These are phyloP conservation scores for Lochmaea capreae DNA, from an alignment of 2,888 invertebrate species.

Conservation along the genomic window DNA sequence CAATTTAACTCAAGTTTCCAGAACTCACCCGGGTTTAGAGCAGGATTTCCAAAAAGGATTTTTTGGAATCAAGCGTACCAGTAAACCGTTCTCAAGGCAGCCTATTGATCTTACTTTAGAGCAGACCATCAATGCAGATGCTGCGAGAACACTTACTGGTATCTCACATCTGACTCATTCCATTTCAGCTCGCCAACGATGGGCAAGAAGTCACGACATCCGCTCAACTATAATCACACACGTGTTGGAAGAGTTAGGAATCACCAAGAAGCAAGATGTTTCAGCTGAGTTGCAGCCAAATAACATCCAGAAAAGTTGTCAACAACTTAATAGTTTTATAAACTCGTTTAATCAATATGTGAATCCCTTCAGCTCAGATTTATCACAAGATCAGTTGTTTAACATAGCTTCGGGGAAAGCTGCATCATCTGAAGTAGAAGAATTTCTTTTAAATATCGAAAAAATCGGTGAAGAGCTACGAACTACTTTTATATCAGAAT, in stretches of 20 bases:
- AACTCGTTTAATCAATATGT: background rate
- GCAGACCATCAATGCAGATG: too few species aligned
- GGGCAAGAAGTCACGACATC: too few species aligned
- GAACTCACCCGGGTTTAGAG: too few species aligned
- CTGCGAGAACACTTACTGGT: background rate
- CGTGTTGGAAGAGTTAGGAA: too few species aligned
- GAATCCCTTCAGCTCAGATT: background rate
- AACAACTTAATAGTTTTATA: background rate
- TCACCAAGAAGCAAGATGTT: too few species aligned
- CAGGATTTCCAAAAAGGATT: too few species aligned
- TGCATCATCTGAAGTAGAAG: conserved; percentile 15
- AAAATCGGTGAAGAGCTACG: conserved; percentile 23
- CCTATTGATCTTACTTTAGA: background rate
- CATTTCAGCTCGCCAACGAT: too few species aligned
- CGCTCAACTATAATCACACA: too few species aligned
- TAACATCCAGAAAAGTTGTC: too few species aligned
- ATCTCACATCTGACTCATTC: too few species aligned
- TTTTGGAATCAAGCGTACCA: background rate
- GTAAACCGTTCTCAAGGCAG: background rate
- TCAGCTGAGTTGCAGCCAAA: too few species aligned
- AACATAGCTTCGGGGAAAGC: conserved; percentile 15
- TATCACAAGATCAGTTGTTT: background rate
- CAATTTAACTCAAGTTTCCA: too few species aligned
- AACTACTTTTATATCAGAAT: background rate
- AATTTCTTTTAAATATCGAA: conserved; percentile 20